phyloP scores from a whole-genome alignment of 2,888 invertebrate genomes.

The Sphinx pinastri region DNA sequence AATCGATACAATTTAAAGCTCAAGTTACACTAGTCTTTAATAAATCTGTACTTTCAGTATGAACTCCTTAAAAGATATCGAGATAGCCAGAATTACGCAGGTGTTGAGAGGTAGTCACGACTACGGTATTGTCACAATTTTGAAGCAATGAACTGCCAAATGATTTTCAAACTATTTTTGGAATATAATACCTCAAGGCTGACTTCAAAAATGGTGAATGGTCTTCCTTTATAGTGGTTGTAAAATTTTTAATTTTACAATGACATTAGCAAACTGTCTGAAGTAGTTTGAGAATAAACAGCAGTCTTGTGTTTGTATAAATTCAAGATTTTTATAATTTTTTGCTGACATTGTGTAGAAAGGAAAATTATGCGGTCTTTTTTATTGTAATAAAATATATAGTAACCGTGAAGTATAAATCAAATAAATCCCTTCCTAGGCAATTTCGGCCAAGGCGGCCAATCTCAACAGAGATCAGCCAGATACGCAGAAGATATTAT shows the following conservation, averaged over 20 bases:
- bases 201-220: slow-evolving; percentile 43
- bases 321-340: slow-evolving; percentile 29
- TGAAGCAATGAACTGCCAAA: slow-evolving; percentile 50
- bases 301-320: slow-evolving; percentile 31
- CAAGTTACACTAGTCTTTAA: background rate
- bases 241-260: slow-evolving; percentile 41
- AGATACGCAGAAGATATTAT: too few species aligned
- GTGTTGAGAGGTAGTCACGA: slow-evolving; percentile 27
- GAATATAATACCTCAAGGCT: slow-evolving; percentile 53
- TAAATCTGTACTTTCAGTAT: slow-evolving; percentile 3
- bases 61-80: background rate
- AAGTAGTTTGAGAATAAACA: slow-evolving; percentile 29
- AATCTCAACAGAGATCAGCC: too few species aligned
- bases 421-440: too few species aligned
- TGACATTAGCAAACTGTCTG: slow-evolving; percentile 40
- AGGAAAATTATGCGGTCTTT: background rate
- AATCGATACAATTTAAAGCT: background rate
- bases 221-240: slow-evolving; percentile 39
- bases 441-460: too few species aligned
- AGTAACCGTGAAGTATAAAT: too few species aligned
- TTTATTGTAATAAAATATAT: background rate
- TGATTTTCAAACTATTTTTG: slow-evolving; percentile 55
- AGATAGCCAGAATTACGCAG: slow-evolving; percentile 21
- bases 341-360: slow-evolving; percentile 28
- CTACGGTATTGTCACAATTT: slow-evolving; percentile 41